Conservation (phyloP, 2,888 invertebrate genomes). For the Melanotus villosus region DNA sequence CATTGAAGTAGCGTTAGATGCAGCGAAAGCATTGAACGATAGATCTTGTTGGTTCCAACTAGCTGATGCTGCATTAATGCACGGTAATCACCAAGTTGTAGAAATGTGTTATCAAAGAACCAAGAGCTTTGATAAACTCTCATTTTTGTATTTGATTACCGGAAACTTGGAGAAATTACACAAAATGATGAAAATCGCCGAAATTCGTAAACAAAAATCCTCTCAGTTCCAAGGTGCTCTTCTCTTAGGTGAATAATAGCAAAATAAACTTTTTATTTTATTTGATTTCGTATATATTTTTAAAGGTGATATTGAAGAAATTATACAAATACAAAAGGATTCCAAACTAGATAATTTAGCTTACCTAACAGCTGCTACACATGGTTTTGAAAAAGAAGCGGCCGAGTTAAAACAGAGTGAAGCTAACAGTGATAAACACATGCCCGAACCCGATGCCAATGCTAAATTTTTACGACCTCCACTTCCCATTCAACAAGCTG, state of each 20-base stretch:
- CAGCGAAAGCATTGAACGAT: constrained; percentile 95
- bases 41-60: constrained; percentile 96
- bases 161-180: constrained; percentile 97
- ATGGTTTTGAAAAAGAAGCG: constrained; percentile 88
- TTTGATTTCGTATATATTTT: constrained; percentile 61
- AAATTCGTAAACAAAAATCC: constrained; percentile 96
- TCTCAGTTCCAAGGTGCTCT: constrained; percentile 97
- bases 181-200: constrained; percentile 99
- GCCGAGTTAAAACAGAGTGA: constrained; percentile 78
- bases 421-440: constrained; percentile 68
- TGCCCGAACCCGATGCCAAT: constrained; percentile 82
- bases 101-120: constrained; percentile 99
- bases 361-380: constrained; percentile 94
- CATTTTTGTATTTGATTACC: constrained; percentile 97
- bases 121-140: constrained; percentile 98
- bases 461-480: constrained; percentile 89
- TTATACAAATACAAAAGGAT: constrained; percentile 86
- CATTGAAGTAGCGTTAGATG: constrained; percentile 97
- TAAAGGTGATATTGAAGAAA: constrained; percentile 92
- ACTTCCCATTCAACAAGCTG: constrained; percentile 90
- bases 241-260: constrained; percentile 70
- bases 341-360: constrained; percentile 86
- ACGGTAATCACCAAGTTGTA: constrained; percentile 95
- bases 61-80: constrained; percentile 92
- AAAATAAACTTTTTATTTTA: background rate